These are phyloP conservation scores for Ischnura elegans DNA, from an alignment of 2,888 invertebrate species.

Conservation along the genomic window DNA sequence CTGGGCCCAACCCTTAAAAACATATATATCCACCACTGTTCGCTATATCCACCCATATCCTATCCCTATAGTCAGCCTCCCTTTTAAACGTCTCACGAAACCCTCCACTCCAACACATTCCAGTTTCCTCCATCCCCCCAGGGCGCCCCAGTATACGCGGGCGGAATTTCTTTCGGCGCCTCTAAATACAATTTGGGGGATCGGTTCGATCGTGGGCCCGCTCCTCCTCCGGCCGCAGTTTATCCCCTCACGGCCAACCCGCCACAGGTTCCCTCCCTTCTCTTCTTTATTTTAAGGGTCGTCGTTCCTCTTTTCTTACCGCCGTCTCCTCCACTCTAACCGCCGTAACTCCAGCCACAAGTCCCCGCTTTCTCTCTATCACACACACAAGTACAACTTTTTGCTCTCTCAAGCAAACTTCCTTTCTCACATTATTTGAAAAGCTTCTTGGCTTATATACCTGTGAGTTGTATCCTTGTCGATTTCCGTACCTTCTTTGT, in stretches of 20 bases:
- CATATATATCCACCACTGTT: background rate
- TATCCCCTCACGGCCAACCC: background rate
- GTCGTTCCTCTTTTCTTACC: background rate
- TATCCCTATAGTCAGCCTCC: background rate
- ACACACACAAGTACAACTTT: too few species aligned
- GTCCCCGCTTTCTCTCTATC: too few species aligned
- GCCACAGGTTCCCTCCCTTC: background rate
- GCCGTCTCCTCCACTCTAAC: too few species aligned
- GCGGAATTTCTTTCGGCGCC: background rate
- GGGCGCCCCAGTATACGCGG: background rate
- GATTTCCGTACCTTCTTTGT: too few species aligned
- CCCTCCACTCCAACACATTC: background rate
- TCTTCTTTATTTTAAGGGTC: background rate
- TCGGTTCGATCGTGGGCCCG: background rate
- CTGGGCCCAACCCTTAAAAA: background rate
- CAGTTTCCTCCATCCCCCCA: background rate
- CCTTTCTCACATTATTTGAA: too few species aligned
- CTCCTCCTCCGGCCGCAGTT: background rate
- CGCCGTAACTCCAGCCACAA: too few species aligned
- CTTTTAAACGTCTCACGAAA: background rate
- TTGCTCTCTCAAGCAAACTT: too few species aligned
- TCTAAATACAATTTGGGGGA: constrained; percentile 35
- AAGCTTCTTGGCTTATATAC: too few species aligned
- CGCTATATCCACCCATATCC: background rate
- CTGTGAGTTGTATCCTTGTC: too few species aligned